Evolutionary conservation across 2,888 invertebrate species (phyloP), one percentile per base, ranked within the genome.

Genomic region (Anarsia innoxiella): DNA sequence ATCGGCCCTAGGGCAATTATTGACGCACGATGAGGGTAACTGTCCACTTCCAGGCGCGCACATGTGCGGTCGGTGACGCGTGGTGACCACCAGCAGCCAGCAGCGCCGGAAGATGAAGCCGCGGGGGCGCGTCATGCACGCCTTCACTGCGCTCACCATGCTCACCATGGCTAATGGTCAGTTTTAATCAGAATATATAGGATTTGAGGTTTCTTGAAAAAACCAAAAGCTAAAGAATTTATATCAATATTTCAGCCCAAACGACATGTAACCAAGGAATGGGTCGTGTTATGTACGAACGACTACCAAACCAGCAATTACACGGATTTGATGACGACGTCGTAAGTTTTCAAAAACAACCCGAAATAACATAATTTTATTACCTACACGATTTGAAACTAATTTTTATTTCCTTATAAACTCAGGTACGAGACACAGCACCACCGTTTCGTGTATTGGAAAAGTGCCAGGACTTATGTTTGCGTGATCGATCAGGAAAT

Each of bases 241-340:
- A n/a, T n/a, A n/a, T n/a, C n/a, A n/a, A n/a, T 3, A 25, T 62
- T 65, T 32, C 74, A 93, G 93, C 93, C 62, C 95, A 95, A 89
- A 95, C 94, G 48, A 93, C 94, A 41, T 96, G 96, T 74, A 95
- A 95, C 67, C 93, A 94, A 66, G 95, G 95, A 38, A 88, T 93
- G 66, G 96, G 96, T 26, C 88, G 94, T 64, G 91, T 95, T 23
- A 92, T 94, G 78, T 96, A 95, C 66, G 95, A 96, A 77, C 87
- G 95, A 59, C 76, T 96, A 56, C 94, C 95, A 25, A 95, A 95
- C 69, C 93, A 94, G 59, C 95, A 95, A 69, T 79, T 95, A 23
- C 94, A 94, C 80, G 94, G 94, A 44, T 95, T 93, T 58, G 94
- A 95, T 56, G 94, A 95, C 56, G 95, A 95, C 67, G 92, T 94